Evolutionary conservation across 2,113 vertebrate species (phyloP).

Genomic region (Chloropsis hardwickii): DNA sequence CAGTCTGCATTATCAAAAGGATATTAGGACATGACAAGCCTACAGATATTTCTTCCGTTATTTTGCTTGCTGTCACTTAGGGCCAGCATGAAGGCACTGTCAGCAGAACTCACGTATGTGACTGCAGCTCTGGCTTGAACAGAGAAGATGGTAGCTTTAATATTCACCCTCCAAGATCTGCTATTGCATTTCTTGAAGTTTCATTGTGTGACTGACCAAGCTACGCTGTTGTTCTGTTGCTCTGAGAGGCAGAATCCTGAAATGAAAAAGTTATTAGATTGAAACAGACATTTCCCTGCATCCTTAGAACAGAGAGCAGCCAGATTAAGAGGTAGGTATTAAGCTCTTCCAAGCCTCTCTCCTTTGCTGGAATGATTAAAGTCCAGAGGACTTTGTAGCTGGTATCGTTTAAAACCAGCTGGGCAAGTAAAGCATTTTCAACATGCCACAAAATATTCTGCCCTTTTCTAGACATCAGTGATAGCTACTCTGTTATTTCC

Average conservation of each 20-base stretch:
- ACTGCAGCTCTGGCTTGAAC: neutral
- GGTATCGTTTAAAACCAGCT: slow-evolving; percentile 1
- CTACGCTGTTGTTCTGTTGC: neutral
- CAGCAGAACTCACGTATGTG: neutral
- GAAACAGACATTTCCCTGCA: neutral
- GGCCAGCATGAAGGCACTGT: neutral
- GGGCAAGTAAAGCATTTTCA: slow-evolving; percentile 1
- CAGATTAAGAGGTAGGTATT: neutral
- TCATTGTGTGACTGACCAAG: neutral
- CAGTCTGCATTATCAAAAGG: slow-evolving; percentile 37
- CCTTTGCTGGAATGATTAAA: neutral
- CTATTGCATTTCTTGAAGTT: neutral
- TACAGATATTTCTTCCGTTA: neutral
- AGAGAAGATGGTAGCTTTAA: neutral
- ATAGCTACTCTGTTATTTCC: neutral
- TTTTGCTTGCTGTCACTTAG: neutral
- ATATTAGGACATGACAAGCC: slow-evolving; percentile 48
- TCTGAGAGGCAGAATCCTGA: neutral
- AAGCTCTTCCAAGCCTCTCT: neutral
- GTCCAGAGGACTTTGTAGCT: neutral
- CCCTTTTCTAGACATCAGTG: neutral
- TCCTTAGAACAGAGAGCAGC: neutral
- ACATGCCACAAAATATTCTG: neutral
- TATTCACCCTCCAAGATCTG: neutral
- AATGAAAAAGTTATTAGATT: neutral